A percentile compares a stretch with the other conserved stretches of the same genome.
These are phyloP conservation scores for Amblyteles armatorius DNA, from an alignment of 2,888 invertebrate genomes.

Conservation along the genomic window DNA sequence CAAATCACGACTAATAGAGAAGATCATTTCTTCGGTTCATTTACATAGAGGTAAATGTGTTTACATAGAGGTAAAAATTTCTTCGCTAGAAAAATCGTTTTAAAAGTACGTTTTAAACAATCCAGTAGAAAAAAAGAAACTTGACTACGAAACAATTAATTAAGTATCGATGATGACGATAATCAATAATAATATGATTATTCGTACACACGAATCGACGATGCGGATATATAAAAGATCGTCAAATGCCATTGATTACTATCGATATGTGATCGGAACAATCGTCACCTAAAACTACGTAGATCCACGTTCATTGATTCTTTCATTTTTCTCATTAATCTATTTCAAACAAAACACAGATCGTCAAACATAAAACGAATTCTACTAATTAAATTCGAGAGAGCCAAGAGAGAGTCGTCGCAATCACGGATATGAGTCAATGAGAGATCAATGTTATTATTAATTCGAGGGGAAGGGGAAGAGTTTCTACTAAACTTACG, in stretches of 20 bases:
- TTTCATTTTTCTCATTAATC: neutral
- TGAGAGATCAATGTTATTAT: slow-evolving; percentile 38
- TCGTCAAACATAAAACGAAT: slow-evolving; percentile 27
- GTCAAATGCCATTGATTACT: slow-evolving; percentile 60
- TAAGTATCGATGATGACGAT: too few species aligned
- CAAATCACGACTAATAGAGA: slow-evolving; percentile 6
- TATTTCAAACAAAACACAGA: slow-evolving; percentile 26
- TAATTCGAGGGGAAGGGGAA: slow-evolving; percentile 23
- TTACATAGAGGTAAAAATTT: slow-evolving; percentile 7
- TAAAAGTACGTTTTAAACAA: slow-evolving; percentile 16
- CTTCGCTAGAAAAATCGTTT: neutral
- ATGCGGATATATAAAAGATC: slow-evolving; percentile 44
- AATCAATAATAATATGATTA: slow-evolving; percentile 24
- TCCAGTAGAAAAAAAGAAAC: slow-evolving; percentile 18
- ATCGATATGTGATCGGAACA: slow-evolving; percentile 71
- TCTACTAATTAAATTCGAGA: slow-evolving; percentile 43
- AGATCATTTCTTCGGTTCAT: neutral
- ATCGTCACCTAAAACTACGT: slow-evolving; percentile 66
- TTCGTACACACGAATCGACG: slow-evolving; percentile 36
- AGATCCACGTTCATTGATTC: slow-evolving; percentile 52
- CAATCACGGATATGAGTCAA: slow-evolving; percentile 35
- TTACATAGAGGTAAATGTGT: neutral
- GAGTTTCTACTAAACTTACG: slow-evolving; percentile 14
- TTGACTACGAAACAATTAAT: too few species aligned
- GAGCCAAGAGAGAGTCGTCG: slow-evolving; percentile 25